phyloP scores from a whole-genome alignment of 1,140 invertebrate genomes.

The Vanessa tameamea region DNA sequence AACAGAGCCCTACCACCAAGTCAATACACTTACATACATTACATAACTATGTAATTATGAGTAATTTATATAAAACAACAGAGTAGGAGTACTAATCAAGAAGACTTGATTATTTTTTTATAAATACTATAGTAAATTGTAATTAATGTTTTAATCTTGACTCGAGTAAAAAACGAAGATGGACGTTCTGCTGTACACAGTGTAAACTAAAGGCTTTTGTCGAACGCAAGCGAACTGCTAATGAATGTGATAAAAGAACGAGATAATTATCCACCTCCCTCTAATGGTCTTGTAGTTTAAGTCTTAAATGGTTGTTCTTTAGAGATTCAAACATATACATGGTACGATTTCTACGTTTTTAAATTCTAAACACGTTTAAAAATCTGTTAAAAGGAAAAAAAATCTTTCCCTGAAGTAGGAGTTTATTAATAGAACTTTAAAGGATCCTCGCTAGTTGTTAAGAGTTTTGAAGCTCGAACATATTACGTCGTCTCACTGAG shows the following conservation, averaged over 20 bases:
- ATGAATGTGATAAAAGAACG: conserved; percentile 33
- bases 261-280: conserved; percentile 29
- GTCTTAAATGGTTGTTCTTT: neutral
- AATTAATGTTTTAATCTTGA: conserved; percentile 23
- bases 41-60: too few relatives aligned
- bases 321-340: neutral
- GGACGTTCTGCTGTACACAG: conserved; percentile 13
- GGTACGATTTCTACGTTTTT: neutral
- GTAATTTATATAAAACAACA: neutral
- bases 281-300: conserved; percentile 21
- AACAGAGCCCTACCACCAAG: too few relatives aligned
- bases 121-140: conserved; percentile 9
- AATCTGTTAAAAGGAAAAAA: neutral
- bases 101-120: neutral
- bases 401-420: neutral
- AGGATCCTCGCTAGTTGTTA: conserved; percentile 1
- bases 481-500: conserved; percentile 7
- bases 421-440: conserved; percentile 4
- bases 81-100: neutral
- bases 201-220: conserved; percentile 27
- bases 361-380: neutral
- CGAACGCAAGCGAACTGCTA: conserved; percentile 21
- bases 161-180: conserved; percentile 12
- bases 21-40: too few relatives aligned
- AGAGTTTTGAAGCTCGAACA: conserved; percentile 12